Evolutionary conservation across 1,140 invertebrate genomes (phyloP).

Genomic region (Drosophila orena): DNA sequence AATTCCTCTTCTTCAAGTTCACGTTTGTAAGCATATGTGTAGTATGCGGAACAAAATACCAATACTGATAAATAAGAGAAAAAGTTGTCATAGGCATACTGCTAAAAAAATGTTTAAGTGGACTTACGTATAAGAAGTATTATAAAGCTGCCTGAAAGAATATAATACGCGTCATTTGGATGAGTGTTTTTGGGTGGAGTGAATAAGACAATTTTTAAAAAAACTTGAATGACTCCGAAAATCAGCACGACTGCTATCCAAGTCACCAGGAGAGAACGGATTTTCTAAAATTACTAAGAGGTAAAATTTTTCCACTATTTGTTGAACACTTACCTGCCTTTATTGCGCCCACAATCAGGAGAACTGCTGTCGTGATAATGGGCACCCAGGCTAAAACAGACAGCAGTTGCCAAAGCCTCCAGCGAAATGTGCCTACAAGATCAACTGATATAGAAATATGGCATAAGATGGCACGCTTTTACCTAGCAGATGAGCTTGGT

Average conservation of each 20-base stretch:
- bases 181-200: too few species aligned
- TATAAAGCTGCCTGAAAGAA: neutral
- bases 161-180: neutral
- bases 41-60: neutral
- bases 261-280: neutral
- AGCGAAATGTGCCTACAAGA: neutral
- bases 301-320: too few species aligned
- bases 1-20: neutral
- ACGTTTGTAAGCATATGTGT: neutral
- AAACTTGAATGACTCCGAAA: neutral
- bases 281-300: neutral
- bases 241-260: neutral
- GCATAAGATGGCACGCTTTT: neutral
- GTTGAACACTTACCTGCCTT: neutral
- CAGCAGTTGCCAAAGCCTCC: neutral
- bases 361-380: neutral
- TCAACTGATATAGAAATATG: neutral
- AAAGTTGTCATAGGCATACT: neutral
- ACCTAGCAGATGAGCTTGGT: too few species aligned
- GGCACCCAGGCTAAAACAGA: neutral
- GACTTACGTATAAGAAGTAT: neutral
- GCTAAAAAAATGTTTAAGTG: neutral
- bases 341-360: neutral
- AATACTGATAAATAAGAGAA: neutral
- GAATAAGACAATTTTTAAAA: neutral